phyloP scores from a whole-genome alignment of 2,113 vertebrate species.

The Scortum barcoo region DNA sequence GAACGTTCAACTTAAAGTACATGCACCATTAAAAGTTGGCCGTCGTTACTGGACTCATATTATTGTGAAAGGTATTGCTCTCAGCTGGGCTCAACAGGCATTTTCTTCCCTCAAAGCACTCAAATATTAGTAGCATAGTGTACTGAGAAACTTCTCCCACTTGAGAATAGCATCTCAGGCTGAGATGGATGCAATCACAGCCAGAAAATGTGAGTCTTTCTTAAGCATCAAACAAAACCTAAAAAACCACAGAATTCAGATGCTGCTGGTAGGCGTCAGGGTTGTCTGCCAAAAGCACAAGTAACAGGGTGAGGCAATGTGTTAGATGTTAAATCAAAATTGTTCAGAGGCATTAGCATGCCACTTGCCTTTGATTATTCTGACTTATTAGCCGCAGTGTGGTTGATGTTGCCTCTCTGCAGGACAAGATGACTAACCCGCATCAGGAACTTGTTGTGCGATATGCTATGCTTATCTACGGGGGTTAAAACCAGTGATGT shows the following conservation, averaged over 20 bases:
- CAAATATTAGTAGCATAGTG: constrained; percentile 48
- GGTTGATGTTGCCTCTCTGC: constrained; percentile 24
- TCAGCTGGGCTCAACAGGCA: constrained; percentile 42
- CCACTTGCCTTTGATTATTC: constrained; percentile 51
- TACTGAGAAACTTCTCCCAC: constrained; percentile 52
- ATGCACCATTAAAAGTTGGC: constrained; percentile 62
- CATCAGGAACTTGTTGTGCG: constrained; percentile 9
- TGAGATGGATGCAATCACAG: constrained; percentile 56
- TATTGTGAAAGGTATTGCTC: constrained; percentile 56
- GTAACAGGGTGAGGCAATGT: constrained; percentile 63
- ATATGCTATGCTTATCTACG: not conserved
- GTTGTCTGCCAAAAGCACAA: constrained; percentile 66
- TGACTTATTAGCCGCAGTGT: constrained; percentile 34
- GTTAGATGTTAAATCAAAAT: constrained; percentile 66
- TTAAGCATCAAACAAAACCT: constrained; percentile 57
- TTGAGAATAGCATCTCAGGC: constrained; percentile 45
- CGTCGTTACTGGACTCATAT: constrained; percentile 23
- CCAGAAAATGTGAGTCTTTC: constrained; percentile 60
- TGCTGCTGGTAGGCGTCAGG: constrained; percentile 58
- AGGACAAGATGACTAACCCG: constrained; percentile 30
- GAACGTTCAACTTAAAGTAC: constrained; percentile 54
- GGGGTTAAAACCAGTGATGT: constrained; percentile 16
- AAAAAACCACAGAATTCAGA: constrained; percentile 56
- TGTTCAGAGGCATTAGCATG: constrained; percentile 52
- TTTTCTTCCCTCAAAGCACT: constrained; percentile 46